Evolutionary conservation across 2,113 vertebrate species (phyloP).

Genomic region (Phylloscopus whistleri): DNA sequence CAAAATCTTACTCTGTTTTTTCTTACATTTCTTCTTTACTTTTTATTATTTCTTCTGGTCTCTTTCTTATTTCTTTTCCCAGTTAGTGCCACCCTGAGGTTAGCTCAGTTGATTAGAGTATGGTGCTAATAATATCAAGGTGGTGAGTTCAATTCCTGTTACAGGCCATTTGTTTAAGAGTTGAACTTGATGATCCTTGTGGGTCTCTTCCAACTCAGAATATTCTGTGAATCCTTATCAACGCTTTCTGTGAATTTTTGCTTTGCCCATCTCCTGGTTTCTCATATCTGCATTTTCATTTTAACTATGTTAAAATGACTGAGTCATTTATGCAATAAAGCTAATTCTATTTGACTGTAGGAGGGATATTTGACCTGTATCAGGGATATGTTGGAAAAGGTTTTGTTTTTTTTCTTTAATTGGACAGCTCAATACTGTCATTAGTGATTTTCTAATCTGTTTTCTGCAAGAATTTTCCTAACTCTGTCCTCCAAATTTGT

Average conservation of each 20-base stretch:
- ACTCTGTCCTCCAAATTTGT: neutral
- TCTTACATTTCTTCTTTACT: neutral
- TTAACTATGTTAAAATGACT: neutral
- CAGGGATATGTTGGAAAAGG: neutral
- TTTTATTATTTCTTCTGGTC: neutral
- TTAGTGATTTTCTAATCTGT: neutral
- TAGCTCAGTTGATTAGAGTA: neutral
- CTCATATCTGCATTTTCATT: neutral
- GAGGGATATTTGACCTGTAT: neutral
- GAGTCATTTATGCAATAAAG: neutral
- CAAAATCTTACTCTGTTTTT: neutral
- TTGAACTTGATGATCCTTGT: neutral
- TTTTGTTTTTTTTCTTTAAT: neutral
- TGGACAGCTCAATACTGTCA: neutral
- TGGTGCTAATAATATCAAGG: neutral
- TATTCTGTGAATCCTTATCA: neutral
- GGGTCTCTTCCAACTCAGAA: neutral
- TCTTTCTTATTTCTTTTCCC: neutral
- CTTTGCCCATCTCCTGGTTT: neutral
- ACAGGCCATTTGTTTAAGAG: neutral
- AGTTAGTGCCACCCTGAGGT: neutral
- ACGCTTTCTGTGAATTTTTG: neutral
- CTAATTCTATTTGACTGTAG: neutral
- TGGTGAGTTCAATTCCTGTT: neutral
- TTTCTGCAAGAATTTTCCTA: neutral